Base-by-base conservation (phyloP, 1,140 invertebrate genomes). In the Phocides pigmalion region DNA sequence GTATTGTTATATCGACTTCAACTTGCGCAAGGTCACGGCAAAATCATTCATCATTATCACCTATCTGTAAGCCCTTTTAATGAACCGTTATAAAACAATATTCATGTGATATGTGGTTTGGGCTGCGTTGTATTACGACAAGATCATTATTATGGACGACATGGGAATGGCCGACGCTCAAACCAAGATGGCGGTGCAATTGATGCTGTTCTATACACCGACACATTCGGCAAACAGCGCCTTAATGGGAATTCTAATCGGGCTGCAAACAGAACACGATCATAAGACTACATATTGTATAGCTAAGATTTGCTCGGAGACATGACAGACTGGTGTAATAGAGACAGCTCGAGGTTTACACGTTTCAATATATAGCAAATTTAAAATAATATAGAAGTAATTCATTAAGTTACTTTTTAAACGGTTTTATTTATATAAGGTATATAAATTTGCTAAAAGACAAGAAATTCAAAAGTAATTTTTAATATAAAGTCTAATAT, bases 191-290 rank as follows among this genome's bases (percentile, higher is more conserved):
- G 20, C 53, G 39, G 22, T 25, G 39, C 20, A 28, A 56, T 56
- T 44, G 39, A 25, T n/a, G 5, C 20, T n/a, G 22, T 58, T 44
- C 39, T 46, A 44, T 44, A 17, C 39, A 44, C 25, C 9, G 54
- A 39, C 41, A 58, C 54, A 58, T 32, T 58, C 41, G 41, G 41
- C 54, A 58, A 58, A 46, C 54, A 58, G 20, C 41, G n/a, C 54
- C 41, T 25, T 58, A 58, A 58, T 58, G 54, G 54, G 54, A 44
- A 44, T 58, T 58, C 54, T 58, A 58, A 58, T 58, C 54, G 22
- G 39, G 11, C 22, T 37, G 22, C 19, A 16, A 42, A 44, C 53
- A 56, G 53, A 16, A 37, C 37, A 56, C 20, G 2, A n/a, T 56
- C 39, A 42, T 42, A 42, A 1, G 19, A 42, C 17, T 19, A 39